phyloP scores from a whole-genome alignment of 1,140 invertebrate genomes.

The Centruroides vittatus region DNA sequence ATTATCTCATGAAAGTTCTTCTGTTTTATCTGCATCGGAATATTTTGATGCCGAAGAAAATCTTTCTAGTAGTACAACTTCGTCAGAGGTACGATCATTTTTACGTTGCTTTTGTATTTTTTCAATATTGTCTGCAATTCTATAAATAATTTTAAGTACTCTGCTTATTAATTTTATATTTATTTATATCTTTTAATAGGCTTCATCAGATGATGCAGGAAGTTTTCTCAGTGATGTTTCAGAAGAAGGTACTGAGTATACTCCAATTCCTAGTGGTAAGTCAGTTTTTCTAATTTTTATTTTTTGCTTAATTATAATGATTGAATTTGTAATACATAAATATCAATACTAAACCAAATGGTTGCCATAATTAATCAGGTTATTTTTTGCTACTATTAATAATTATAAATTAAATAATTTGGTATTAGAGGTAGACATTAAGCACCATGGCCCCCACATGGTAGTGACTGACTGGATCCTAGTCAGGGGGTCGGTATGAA shows the following conservation, averaged over 20 bases:
- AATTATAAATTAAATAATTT: too few relatives aligned
- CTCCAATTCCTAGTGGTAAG: conserved; percentile 27
- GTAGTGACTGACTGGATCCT: too few relatives aligned
- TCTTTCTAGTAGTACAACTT: conserved; percentile 26
- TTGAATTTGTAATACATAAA: too few relatives aligned
- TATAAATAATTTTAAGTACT: background rate
- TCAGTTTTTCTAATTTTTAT: background rate
- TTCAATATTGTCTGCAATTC: too few relatives aligned
- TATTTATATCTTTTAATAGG: conserved; percentile 4
- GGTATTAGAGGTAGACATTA: too few relatives aligned
- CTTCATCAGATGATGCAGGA: conserved; percentile 40
- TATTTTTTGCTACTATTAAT: too few relatives aligned
- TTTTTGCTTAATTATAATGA: too few relatives aligned
- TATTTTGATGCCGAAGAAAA: conserved; percentile 69
- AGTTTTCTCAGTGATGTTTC: conserved; percentile 49
- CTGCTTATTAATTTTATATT: background rate
- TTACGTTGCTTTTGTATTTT: too few relatives aligned
- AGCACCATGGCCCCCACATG: too few relatives aligned
- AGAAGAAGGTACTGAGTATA: conserved; percentile 39
- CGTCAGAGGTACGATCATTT: conserved; percentile 27
- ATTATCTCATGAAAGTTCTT: conserved; percentile 40
- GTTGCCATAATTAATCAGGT: too few relatives aligned
- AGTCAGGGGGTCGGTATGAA: too few relatives aligned
- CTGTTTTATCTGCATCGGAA: conserved; percentile 62
- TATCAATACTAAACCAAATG: too few relatives aligned